phyloP scores from a whole-genome alignment of 2,113 vertebrate genomes.

The Isichthys henryi region DNA sequence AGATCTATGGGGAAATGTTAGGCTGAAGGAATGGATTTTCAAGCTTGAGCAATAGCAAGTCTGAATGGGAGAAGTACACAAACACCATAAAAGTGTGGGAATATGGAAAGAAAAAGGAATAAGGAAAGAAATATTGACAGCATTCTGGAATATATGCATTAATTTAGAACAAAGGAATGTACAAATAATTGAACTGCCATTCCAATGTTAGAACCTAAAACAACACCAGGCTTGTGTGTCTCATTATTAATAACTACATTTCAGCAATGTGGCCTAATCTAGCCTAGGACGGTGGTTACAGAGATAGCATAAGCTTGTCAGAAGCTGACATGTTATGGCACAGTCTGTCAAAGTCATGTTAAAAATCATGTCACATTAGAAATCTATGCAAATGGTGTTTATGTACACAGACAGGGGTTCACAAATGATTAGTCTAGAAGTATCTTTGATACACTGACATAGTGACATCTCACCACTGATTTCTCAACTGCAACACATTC shows the following conservation, averaged over 20 bases:
- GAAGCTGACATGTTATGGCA: background rate
- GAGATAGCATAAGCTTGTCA: background rate
- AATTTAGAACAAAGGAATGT: background rate
- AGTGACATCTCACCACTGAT: background rate
- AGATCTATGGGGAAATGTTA: constrained; percentile 24
- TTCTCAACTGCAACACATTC: background rate
- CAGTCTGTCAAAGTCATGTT: background rate
- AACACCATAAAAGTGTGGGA: background rate
- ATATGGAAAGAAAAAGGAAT: background rate
- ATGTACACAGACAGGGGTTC: background rate
- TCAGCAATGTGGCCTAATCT: background rate
- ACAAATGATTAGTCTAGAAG: background rate
- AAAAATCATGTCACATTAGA: background rate
- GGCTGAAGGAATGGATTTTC: constrained; percentile 34
- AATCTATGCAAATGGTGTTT: background rate
- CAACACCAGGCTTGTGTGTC: background rate
- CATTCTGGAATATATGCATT: background rate
- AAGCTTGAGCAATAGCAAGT: constrained; percentile 5
- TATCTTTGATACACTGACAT: background rate
- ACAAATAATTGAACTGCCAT: background rate
- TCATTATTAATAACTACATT: background rate
- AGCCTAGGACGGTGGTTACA: background rate
- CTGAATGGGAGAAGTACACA: background rate
- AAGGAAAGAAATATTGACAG: background rate
- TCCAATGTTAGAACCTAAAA: background rate